Base-by-base conservation (phyloP, 2,888 invertebrate genomes). In the Napeogenes inachia region DNA sequence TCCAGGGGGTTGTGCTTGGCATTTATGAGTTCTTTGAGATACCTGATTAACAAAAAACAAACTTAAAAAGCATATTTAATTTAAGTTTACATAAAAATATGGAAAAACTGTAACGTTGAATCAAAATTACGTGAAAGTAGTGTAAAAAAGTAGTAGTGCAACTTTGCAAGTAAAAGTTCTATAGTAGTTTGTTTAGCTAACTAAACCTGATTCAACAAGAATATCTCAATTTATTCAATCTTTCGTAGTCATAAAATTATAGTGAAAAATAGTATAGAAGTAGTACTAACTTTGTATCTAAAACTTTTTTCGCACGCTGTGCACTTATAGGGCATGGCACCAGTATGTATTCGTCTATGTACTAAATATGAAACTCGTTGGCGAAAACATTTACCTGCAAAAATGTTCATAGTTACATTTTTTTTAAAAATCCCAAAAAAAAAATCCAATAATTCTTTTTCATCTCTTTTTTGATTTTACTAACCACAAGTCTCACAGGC, bases 401-500 rank as follows among this genome's bases (percentile, higher is more conserved):
- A 35, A 85, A 87, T 30, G 32, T 35, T 12, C 8, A 6, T 21
- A 38, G 56, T 32, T 46, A 35, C 21, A 2, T 57, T 8, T 35
- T 55, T 13, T 35, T 56, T 4, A 2, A 56, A 53, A 47, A 13
- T 12, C 13, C 8, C 42, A n/a, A 21, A n/a, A n/a, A n/a, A n/a
- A n/a, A n/a, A n/a, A n/a, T n/a, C n/a, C 3, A 8, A 10, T 12
- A 4, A 21, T 33, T 54, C 10, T 4, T 54, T 13, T 21, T n/a
- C n/a, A 50, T 45, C 57, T 33, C 45, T 30, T 58, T 56, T 57
- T 50, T 54, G 21, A 30, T 10, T 50, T 30, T 68, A 78, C 87
- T 78, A 87, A 96, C 96, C 96, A 79, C 97, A 97, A 57, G 94
- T 95, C 91, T 96, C 96, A 81, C 97, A 97, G 45, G 94, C 94